phyloP scores from a whole-genome alignment of 2,797 vertebrate species.

The Spondyliosoma cantharus region DNA sequence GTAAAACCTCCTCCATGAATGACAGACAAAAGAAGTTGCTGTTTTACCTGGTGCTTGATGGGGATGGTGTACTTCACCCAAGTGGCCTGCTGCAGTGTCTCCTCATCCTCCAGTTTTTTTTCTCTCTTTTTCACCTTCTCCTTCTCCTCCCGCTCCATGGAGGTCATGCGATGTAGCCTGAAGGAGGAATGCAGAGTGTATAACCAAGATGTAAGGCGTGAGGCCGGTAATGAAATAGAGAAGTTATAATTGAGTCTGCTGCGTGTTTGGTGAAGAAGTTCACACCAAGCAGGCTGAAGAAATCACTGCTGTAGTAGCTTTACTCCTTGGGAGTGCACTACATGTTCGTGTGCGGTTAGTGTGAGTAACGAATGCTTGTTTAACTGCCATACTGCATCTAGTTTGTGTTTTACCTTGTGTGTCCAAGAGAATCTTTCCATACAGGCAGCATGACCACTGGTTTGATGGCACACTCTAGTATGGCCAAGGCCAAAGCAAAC shows the following conservation, averaged over 20 bases:
- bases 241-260: neutral
- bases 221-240: fast-evolving
- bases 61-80: slow-evolving; percentile 99
- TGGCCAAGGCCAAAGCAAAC: slow-evolving; percentile 96
- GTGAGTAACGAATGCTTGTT: neutral
- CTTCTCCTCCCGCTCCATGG: slow-evolving; percentile 97
- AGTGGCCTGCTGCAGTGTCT: slow-evolving; percentile 96
- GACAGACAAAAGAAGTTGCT: too few relatives aligned
- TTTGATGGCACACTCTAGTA: slow-evolving; percentile 98
- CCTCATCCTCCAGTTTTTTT: slow-evolving; percentile 97
- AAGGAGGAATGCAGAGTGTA: neutral
- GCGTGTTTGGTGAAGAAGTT: neutral
- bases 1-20: too few relatives aligned
- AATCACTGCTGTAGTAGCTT: neutral
- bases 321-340: neutral
- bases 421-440: slow-evolving; percentile 96
- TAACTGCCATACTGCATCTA: neutral
- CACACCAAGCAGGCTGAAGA: neutral
- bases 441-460: slow-evolving; percentile 96
- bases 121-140: slow-evolving; percentile 98
- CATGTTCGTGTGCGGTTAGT: neutral
- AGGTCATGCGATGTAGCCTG: slow-evolving; percentile 96
- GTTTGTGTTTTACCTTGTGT: slow-evolving; percentile 88
- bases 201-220: neutral
- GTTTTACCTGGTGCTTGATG: slow-evolving; percentile 95